These are phyloP conservation scores for Lepus oiostolus DNA, from an alignment of 2,797 vertebrate species.

Conservation along the genomic window DNA sequence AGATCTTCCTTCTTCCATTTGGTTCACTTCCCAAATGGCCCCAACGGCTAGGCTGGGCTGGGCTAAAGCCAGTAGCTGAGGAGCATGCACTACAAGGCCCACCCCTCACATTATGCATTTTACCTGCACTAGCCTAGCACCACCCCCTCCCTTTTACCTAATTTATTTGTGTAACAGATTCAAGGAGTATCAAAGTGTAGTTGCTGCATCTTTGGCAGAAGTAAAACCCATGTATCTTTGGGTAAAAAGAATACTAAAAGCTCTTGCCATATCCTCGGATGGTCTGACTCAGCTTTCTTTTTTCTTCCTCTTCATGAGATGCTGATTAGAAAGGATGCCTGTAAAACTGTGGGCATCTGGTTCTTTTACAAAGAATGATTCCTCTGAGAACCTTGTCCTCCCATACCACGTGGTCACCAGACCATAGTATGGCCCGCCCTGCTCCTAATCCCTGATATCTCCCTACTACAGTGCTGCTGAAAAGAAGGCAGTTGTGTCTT, in stretches of 20 bases:
- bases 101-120: neutral
- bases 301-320: neutral
- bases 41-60: too few relatives aligned
- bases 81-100: too few relatives aligned
- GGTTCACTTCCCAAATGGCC: too few relatives aligned
- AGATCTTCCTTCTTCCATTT: too few relatives aligned
- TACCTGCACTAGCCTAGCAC: neutral
- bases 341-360: neutral
- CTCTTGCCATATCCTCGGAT: neutral
- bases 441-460: neutral
- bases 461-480: neutral
- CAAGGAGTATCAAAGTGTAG: neutral
- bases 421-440: neutral
- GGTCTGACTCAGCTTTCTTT: constrained; percentile 3
- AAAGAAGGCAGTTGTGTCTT: neutral
- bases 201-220: constrained; percentile 3
- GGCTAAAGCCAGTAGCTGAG: too few relatives aligned
- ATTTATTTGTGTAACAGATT: neutral
- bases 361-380: neutral
- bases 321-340: neutral
- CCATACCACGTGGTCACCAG: neutral
- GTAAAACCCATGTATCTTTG: neutral
- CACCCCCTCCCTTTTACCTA: neutral
- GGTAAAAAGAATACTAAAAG: neutral
- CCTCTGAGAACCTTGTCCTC: neutral